Conservation (phyloP, 2,113 vertebrate species). For the Scolopax mira region DNA sequence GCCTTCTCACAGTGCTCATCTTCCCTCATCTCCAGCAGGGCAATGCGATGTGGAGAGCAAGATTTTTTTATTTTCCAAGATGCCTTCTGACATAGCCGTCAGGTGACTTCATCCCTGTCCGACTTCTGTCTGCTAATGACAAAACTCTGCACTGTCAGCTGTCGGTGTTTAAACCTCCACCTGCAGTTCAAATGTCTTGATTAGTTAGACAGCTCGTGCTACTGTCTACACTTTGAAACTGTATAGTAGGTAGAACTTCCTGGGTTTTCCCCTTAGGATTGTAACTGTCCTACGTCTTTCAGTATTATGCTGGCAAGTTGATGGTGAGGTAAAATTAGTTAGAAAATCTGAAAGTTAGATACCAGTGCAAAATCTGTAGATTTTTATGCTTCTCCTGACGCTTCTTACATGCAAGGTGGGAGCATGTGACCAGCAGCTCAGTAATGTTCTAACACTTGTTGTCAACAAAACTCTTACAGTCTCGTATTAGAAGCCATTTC, state of each 20-base stretch:
- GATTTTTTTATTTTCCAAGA: background rate
- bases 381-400: background rate
- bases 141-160: background rate
- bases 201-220: background rate
- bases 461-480: background rate
- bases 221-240: background rate
- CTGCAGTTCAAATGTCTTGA: rapidly evolving
- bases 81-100: background rate
- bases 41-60: background rate
- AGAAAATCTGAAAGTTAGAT: background rate
- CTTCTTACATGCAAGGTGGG: background rate
- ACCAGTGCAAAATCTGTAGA: background rate
- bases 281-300: background rate
- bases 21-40: background rate
- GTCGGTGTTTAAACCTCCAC: background rate
- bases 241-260: background rate
- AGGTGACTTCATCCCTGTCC: background rate
- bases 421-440: background rate
- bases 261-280: background rate
- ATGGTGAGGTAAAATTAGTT: background rate
- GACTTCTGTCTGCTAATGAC: background rate
- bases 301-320: background rate
- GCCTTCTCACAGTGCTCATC: background rate
- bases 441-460: background rate
- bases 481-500: background rate